Evolutionary conservation across 2,888 invertebrate species (phyloP), one percentile per base, ranked within the genome.

Genomic region (Aphodius granarius): DNA sequence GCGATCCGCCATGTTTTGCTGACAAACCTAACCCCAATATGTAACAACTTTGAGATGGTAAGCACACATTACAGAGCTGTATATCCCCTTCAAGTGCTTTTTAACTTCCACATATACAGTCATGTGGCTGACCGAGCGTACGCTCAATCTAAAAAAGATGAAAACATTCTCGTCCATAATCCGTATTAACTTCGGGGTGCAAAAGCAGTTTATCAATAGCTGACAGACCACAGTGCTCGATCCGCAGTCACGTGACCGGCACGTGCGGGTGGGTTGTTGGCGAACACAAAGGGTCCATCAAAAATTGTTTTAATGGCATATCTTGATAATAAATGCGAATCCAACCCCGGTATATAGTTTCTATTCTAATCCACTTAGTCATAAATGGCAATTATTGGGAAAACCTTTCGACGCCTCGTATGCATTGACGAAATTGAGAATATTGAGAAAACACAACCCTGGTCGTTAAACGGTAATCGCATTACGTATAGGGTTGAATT

Each of bases 171-270:
- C 68, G 20, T 68, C 68, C 21, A 68, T 68, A 68, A 68, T 68
- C 68, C 20, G 22, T 22, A 68, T 68, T 68, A 68, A 68, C 68
- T 68, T 68, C 68, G 68, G 22, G 21, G 68, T 21, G 22, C 68
- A 22, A 21, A 21, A 22, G 68, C 68, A 68, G 68, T 68, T 68
- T 68, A 68, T 68, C 68, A 68, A 20, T 9, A 21, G 68, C 21
- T 68, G 68, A 68, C 68, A 71, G 76, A 73, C 68, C 68, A 22
- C 68, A 68, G 68, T 20, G 68, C 68, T 21, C n/a, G n/a, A 75
- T 73, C 70, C 71, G 73, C 66, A 68, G 71, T 64, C 79, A 79
- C 79, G 79, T 79, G 79, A 63, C 74, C 71, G 73, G 22, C 79
- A 79, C 79, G 79, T 75, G 79, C 75, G 23, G 65, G 75, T 23